Base-by-base conservation (phyloP, 2,888 invertebrate species). In the Lasiommata megera region DNA sequence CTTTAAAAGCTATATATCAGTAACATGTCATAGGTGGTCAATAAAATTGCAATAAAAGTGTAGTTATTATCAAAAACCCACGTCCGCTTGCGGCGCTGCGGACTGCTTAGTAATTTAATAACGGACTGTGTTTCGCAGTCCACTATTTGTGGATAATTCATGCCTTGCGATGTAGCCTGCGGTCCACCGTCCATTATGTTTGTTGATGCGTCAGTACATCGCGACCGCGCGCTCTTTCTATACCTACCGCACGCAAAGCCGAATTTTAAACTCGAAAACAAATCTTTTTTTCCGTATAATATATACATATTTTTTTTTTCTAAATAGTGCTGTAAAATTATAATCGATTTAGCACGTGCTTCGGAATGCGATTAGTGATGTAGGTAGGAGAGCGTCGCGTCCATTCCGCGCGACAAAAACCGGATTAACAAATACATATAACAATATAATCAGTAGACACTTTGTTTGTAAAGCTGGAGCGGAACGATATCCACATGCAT, bases 401-500 rank as follows among this genome's bases (percentile, higher is more conserved):
- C 9, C 48, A 51, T 55, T 16, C 18, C n/a, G 43, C 51, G 51
- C 52, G 52, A 48, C 37, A 47, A 16, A 53, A 66, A 56, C 37
- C 44, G 71, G 72, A 76, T 67, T 70, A n/a, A 72, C 66, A 72
- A 69, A 44, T 14, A 9, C 11, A 1, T 46, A n/a, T 18, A 6
- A 6, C 65, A 66, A n/a, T 68, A 70, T 69, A 69, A 76, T 69
- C 56, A 61, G 72, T 72, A 72, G 65, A 68, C 48, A 68, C 75
- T 81, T 73, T 17, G 68, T 76, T 80, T 73, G 84, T 75, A 81
- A 89, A 88, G 80, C 90, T 90, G 90, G 90, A 90, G 88, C 88
- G 84, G 67, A 82, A 88, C 80, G 82, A 81, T 77, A 76, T 81
- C 80, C 82, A 88, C 85, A 90, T 90, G 90, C 88, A 90, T 89